Conservation (phyloP, 1,140 invertebrate genomes). For the Mizuhopecten yessoensis region DNA sequence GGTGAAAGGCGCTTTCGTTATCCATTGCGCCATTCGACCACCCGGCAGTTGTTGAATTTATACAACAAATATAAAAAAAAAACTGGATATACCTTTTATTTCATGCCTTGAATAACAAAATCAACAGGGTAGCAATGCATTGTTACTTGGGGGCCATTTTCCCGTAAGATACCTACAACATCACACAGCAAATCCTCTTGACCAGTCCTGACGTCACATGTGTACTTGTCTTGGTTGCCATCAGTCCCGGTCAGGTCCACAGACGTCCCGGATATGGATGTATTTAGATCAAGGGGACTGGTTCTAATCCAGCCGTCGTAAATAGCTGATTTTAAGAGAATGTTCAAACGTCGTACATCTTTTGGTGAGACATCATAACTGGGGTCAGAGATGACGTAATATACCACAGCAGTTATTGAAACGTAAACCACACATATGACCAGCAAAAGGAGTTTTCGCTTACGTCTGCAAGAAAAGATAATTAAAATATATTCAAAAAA, state of each 20-base stretch:
- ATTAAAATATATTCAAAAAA: no score
- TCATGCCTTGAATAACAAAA: no score
- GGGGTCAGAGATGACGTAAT: neutral
- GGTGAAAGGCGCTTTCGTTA: no score
- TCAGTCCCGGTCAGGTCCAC: neutral
- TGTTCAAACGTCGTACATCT: constrained; percentile 1
- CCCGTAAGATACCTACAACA: neutral
- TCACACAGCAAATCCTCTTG: neutral
- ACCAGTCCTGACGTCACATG: neutral
- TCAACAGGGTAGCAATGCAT: no score
- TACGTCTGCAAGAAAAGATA: neutral
- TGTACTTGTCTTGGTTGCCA: neutral
- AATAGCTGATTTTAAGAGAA: neutral
- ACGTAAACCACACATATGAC: neutral
- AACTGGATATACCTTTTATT: no score
- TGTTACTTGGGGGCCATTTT: no score
- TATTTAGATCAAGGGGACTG: neutral
- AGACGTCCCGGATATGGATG: neutral
- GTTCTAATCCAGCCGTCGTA: neutral
- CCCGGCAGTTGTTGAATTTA: no score
- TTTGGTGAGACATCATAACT: constrained; percentile 16
- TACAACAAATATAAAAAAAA: no score
- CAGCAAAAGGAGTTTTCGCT: neutral
- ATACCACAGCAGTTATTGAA: neutral
- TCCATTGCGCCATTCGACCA: no score